Conservation (phyloP, 1,140 invertebrate genomes). For the Mya arenaria region DNA sequence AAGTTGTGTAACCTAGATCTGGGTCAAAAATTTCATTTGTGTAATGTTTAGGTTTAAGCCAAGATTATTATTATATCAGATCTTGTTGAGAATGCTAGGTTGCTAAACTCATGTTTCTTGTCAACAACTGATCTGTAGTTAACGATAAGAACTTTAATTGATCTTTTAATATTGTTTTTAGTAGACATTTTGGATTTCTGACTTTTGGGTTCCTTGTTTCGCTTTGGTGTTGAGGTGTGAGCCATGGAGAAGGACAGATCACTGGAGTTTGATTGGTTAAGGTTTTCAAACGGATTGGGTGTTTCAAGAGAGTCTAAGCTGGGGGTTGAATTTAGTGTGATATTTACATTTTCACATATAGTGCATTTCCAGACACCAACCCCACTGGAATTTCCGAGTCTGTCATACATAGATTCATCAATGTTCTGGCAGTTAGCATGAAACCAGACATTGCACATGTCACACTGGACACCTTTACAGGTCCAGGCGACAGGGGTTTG, state of each 20-base stretch:
- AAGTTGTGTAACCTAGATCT: too few relatives aligned
- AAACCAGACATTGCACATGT: slow-evolving; percentile 6
- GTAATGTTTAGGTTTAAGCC: neutral
- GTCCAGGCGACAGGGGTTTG: slow-evolving; percentile 7
- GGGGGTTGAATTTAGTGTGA: neutral
- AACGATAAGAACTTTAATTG: neutral
- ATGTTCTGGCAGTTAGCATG: slow-evolving; percentile 26
- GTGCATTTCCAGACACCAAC: slow-evolving; percentile 25
- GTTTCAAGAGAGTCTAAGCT: neutral
- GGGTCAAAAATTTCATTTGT: neutral
- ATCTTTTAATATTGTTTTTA: too few relatives aligned
- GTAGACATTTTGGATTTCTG: too few relatives aligned
- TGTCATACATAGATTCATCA: slow-evolving; percentile 14
- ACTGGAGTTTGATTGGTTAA: too few relatives aligned
- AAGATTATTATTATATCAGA: neutral
- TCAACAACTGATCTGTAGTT: too few relatives aligned
- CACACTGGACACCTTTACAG: slow-evolving; percentile 5
- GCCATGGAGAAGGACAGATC: neutral
- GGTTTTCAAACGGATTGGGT: neutral
- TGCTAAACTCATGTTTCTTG: slow-evolving; percentile 17
- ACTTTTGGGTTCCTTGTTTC: neutral
- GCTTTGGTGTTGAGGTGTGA: neutral
- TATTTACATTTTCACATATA: slow-evolving; percentile 24
- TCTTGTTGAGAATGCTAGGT: neutral
- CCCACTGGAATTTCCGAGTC: slow-evolving; percentile 10